Base-by-base conservation (phyloP, 1,140 invertebrate species). In the Cryptotermes secundus region DNA sequence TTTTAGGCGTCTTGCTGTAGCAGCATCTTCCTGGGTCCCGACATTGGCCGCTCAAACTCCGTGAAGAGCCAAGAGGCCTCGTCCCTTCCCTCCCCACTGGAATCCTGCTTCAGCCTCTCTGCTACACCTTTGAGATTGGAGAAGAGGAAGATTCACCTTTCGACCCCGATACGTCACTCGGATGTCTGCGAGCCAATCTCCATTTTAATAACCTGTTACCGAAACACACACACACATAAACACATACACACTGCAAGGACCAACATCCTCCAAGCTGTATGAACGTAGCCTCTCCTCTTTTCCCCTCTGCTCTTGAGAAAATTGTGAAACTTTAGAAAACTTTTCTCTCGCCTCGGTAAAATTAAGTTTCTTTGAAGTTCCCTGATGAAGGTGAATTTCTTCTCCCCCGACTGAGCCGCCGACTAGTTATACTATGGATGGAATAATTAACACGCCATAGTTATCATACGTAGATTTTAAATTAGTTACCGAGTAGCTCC, bases 381-480 rank as follows among this genome's bases (percentile, higher is more conserved):
- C 31, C 59, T 72, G 26, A 49, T 49, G 45, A 49, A 49, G 14
- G 45, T 49, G 45, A 49, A 49, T 49, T 49, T 49, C 45, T 49
- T 49, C 45, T 49, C 45, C 16, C 45, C 45, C 45, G 45, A 49
- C 45, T 19, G 19, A 49, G 14, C 45, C 45, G 45, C 45, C n/a
- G 59, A 72, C 59, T 72, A 72, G 59, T 72, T 72, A 72, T 72
- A 72, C 59, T 31, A 72, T 72, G 59, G 26, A 72, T 72, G 59
- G 59, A 72, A 72, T 72, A 72, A 72, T 72, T 72, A 72, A 72
- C 59, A 26, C n/a, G 9, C 26, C 59, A 0, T 72, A 26, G 59
- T 72, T n/a, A 72, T 72, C 59, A 72, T 72, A 72, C 59, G 31
- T 72, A 72, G 59, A 72, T 72, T 72, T n/a, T 72, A n/a, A 72